phyloP scores from a whole-genome alignment of 2,113 vertebrate species.

The Octodon degus region DNA sequence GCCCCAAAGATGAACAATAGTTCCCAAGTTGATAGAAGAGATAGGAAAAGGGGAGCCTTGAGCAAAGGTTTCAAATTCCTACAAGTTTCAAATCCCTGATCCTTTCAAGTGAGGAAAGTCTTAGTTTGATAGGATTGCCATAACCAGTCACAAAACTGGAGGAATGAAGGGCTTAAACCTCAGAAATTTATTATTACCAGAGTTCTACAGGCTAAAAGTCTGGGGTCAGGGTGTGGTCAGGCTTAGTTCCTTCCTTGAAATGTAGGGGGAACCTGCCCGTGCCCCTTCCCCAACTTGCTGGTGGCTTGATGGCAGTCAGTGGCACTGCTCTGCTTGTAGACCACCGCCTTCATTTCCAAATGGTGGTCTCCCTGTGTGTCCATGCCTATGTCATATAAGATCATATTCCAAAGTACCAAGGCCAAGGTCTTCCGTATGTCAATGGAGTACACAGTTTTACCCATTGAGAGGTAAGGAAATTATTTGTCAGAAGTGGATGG shows the following conservation, averaged over 20 bases:
- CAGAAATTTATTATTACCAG: neutral
- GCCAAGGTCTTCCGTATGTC: neutral
- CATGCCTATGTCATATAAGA: neutral
- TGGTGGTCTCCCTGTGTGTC: neutral
- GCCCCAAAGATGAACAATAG: neutral
- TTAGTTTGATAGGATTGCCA: neutral
- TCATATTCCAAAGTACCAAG: neutral
- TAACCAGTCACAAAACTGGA: neutral
- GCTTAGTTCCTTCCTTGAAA: neutral
- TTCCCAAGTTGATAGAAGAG: neutral
- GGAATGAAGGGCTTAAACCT: no score
- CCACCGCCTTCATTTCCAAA: neutral
- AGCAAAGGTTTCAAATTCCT: neutral
- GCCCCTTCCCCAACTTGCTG: neutral
- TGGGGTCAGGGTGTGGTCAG: neutral
- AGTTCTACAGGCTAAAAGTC: neutral
- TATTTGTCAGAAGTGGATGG: neutral
- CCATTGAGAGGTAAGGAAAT: neutral
- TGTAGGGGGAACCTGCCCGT: neutral
- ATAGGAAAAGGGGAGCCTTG: neutral
- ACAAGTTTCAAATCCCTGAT: neutral
- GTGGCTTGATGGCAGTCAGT: neutral
- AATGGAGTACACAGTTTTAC: neutral
- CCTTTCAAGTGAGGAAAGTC: neutral
- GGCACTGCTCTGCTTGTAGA: neutral